Evolutionary conservation across 1,140 invertebrate species (phyloP).

Genomic region (Ylistrum balloti): DNA sequence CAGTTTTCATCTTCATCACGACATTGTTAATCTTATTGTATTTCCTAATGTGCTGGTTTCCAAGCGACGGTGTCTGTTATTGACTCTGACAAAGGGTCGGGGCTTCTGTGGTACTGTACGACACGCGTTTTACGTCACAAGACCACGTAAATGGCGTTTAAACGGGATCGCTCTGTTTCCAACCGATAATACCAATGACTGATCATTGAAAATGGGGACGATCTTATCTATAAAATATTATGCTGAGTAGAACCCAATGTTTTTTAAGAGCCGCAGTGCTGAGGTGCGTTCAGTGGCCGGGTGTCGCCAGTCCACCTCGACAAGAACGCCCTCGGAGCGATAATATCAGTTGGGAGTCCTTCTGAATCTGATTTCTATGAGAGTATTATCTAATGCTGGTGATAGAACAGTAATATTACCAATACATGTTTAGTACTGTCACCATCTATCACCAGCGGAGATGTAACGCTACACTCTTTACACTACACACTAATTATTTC

Average conservation of each 20-base stretch:
- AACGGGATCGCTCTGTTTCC: not conserved
- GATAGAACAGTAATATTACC: not conserved
- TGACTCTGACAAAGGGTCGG: not conserved
- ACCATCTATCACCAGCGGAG: not conserved
- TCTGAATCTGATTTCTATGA: not conserved
- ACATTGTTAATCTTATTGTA: not conserved
- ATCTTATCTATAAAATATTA: constrained; percentile 2
- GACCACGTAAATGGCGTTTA: constrained; percentile 24
- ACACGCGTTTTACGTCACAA: not conserved
- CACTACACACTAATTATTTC: not conserved
- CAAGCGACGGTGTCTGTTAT: too few species aligned
- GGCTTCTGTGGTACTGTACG: not conserved
- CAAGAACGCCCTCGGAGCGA: not conserved
- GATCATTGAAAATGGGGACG: not conserved
- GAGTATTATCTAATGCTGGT: not conserved
- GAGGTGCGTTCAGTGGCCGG: not conserved
- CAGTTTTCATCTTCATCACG: not conserved
- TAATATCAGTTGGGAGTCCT: constrained; percentile 11
- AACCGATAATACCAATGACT: constrained; percentile 7
- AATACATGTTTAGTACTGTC: not conserved
- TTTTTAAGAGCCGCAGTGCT: not conserved
- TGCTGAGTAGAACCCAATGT: not conserved
- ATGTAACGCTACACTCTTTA: not conserved
- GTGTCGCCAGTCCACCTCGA: not conserved
- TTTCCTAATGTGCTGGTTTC: too few species aligned